phyloP scores from a whole-genome alignment of 2,797 vertebrate genomes.

The Euphonia xanthogaster region DNA sequence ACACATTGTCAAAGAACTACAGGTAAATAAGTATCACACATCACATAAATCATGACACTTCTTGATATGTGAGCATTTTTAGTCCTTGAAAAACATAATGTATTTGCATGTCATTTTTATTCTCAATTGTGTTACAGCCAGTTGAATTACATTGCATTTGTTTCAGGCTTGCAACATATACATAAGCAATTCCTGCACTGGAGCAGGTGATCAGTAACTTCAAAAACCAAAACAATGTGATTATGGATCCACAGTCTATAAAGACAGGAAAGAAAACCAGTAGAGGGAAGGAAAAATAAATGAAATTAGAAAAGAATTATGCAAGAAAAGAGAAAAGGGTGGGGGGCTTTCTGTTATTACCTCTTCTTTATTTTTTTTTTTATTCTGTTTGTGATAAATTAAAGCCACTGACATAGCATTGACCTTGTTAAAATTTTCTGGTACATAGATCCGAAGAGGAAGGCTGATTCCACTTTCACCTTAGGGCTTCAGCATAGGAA shows the following conservation, averaged over 20 bases:
- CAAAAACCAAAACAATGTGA: background rate
- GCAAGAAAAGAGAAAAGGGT: background rate
- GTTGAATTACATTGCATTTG: background rate
- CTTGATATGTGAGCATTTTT: background rate
- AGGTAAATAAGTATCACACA: background rate
- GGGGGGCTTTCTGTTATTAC: background rate
- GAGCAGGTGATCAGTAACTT: background rate
- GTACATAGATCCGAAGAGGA: background rate
- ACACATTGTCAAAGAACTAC: background rate
- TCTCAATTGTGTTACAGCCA: background rate
- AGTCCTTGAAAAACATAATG: background rate
- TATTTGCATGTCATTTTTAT: background rate
- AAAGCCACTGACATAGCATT: background rate
- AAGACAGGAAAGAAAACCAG: background rate
- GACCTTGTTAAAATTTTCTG: background rate
- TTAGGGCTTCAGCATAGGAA: background rate
- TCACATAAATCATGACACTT: background rate
- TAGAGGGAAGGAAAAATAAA: background rate
- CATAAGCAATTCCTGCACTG: background rate
- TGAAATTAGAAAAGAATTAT: background rate
- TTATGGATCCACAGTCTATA: background rate
- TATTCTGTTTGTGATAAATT: background rate
- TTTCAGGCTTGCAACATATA: background rate
- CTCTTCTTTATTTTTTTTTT: background rate
- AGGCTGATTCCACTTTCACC: background rate